Evolutionary conservation across 1,140 invertebrate genomes (phyloP).

Genomic region (Sesamia nonagrioides): DNA sequence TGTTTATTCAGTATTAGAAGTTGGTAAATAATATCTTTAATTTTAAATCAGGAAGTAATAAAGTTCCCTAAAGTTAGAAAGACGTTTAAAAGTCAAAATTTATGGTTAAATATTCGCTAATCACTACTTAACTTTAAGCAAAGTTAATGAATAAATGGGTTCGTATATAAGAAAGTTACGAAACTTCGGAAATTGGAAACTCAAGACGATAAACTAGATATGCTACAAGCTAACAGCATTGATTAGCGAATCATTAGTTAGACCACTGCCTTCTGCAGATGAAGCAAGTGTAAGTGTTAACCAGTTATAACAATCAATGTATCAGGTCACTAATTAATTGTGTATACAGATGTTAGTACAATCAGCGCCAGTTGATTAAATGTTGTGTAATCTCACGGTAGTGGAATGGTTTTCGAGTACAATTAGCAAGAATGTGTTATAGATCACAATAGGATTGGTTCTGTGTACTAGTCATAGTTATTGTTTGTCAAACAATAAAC

Average conservation of each 20-base stretch:
- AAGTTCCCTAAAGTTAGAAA: too few relatives aligned
- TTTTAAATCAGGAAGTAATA: too few relatives aligned
- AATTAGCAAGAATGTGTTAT: background rate
- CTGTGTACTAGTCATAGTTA: too few relatives aligned
- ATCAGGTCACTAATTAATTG: background rate
- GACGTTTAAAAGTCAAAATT: too few relatives aligned
- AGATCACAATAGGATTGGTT: too few relatives aligned
- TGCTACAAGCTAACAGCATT: background rate
- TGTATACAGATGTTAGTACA: constrained; percentile 5
- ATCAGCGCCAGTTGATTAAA: background rate
- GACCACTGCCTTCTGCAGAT: background rate
- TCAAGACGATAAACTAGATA: background rate
- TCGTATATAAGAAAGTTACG: too few relatives aligned
- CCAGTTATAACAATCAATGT: background rate
- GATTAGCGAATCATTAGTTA: constrained; percentile 22
- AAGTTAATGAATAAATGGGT: too few relatives aligned
- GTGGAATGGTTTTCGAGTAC: background rate
- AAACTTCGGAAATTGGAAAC: background rate
- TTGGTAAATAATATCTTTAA: too few relatives aligned
- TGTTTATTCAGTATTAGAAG: too few relatives aligned
- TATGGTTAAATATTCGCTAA: too few relatives aligned
- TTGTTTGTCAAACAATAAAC: too few relatives aligned
- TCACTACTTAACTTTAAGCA: too few relatives aligned
- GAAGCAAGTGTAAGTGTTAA: background rate
- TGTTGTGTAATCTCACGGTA: constrained; percentile 3